Conservation (phyloP, 2,888 invertebrate genomes). For the Sminthurinus aureus region DNA sequence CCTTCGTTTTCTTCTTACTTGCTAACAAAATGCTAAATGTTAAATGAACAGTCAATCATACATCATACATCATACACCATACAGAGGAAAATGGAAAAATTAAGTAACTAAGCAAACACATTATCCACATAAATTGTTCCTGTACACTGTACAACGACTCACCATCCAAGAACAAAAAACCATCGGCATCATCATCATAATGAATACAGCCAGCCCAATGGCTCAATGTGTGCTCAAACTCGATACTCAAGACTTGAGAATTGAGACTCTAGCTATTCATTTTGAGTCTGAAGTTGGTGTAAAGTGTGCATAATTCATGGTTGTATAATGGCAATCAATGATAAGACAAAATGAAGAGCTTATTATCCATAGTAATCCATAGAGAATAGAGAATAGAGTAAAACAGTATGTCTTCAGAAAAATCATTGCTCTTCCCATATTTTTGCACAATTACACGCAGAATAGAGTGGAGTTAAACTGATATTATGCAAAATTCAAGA, state of each 20-base stretch:
- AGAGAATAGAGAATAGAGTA: no score
- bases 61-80: background rate
- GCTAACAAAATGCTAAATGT: no score
- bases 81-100: background rate
- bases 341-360: background rate
- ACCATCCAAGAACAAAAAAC: background rate
- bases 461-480: no score
- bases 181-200: background rate
- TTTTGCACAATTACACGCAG: no score
- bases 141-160: background rate
- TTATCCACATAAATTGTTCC: background rate
- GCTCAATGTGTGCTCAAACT: background rate
- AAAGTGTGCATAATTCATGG: background rate
- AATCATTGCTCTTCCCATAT: no score
- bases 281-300: background rate
- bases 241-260: background rate
- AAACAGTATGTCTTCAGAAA: background rate
- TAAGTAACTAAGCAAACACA: conserved; percentile 10
- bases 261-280: background rate
- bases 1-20: no score
- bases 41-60: background rate
- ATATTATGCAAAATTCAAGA: no score
- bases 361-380: background rate
- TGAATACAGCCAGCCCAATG: conserved; percentile 16
- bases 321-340: background rate